These are phyloP conservation scores for Meghimatium bilineatum DNA, from an alignment of 2,888 invertebrate genomes.

Conservation along the genomic window DNA sequence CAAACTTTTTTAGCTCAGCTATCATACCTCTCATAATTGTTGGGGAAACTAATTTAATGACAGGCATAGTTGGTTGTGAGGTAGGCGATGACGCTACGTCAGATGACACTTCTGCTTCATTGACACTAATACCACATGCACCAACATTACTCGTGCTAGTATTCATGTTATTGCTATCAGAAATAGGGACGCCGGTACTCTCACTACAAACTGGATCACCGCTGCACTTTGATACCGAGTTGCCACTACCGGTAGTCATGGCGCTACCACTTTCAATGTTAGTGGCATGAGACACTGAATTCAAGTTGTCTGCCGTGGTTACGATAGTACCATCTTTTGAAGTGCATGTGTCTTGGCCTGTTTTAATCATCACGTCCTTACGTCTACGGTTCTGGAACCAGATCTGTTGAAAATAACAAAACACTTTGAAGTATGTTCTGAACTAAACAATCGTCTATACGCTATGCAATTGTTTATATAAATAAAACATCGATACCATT, in stretches of 20 bases:
- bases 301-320: not conserved
- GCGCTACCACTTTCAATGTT: not conserved
- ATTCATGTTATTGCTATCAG: not conserved
- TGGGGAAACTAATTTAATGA: conserved; percentile 61
- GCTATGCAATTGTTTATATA: too few species aligned
- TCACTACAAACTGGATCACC: not conserved
- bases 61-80: not conserved
- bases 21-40: conserved; percentile 70
- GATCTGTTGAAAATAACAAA: conserved; percentile 62
- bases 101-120: not conserved
- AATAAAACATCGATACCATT: too few species aligned
- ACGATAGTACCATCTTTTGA: not conserved
- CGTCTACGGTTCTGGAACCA: conserved; percentile 76
- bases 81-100: not conserved
- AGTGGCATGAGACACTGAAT: not conserved
- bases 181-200: not conserved
- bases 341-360: conserved; percentile 42
- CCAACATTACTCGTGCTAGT: not conserved
- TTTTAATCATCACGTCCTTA: conserved; percentile 70
- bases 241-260: not conserved
- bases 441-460: too few species aligned
- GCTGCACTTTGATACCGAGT: too few species aligned
- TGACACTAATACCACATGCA: not conserved
- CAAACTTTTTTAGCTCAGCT: conserved; percentile 66
- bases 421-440: too few species aligned